Evolutionary conservation across 2,797 vertebrate genomes (phyloP), one percentile per base, ranked within the genome.

Genomic region (Margarornis squamiger): DNA sequence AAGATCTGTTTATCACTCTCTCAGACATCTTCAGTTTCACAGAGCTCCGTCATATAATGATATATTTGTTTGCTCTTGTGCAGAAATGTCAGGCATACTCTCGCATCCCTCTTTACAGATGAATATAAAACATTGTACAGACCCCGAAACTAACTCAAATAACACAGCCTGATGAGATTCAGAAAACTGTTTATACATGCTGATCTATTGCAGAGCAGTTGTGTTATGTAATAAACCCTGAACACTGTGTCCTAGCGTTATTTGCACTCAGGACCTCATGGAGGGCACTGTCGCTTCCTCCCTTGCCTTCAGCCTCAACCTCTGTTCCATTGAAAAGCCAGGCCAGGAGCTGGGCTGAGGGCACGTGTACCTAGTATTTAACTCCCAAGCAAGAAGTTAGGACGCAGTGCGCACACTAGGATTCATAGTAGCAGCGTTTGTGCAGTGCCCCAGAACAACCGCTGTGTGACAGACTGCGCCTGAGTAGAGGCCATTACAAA

Each of bases 321-420:
- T 52, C 29, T 45, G 20, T 57, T 59, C 22, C 32, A 20, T 27
- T 67, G 51, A 38, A 78, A 72, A 58, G 26, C 0, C 9, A 81
- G 36, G 6, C 39, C 49, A 1, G 23, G 32, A 79, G 23, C 38
- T 62, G 46, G 48, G 8, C 10, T 49, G 51, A 74, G 29, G 63
- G 22, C 13, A 16, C 8, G 48, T 1, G 27, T 36, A 21, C 16
- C 48, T 3, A 8, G 23, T 21, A 55, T 63, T 67, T 63, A 75
- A 43, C n/a, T 59, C 32, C 46, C 18, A 51, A 51, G 39, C 30
- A 51, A 6, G 48, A 51, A 86, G 34, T 54, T 36, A 46, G 0
- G 22, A 34, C 1, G 1, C 12, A 4, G 8, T 10, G 29, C 63
- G 32, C 5, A 11, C 0, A 4, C 36, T 1, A 73, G 43, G 36